Percentiles rank a stretch among this genome's conserved stretches.
Evolutionary conservation across 2,113 vertebrate genomes (phyloP).

Genomic region (Hemibagrus wyckioides): DNA sequence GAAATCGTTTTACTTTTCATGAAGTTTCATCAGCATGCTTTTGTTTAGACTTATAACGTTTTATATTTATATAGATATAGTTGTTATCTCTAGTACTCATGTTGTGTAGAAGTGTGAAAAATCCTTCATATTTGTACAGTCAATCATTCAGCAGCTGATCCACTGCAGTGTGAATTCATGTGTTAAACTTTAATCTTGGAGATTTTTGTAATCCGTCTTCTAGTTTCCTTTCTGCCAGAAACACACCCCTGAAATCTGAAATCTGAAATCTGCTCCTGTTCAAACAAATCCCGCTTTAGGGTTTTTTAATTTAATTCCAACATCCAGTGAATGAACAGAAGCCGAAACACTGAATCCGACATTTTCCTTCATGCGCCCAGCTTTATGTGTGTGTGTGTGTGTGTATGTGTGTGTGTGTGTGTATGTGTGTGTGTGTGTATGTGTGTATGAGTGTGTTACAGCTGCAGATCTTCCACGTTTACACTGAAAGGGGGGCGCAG

Average conservation of each 20-base stretch:
- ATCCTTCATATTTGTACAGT: too few species aligned
- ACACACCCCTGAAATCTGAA: neutral
- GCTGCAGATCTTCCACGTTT: conserved; percentile 47
- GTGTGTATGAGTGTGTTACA: neutral
- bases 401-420: neutral
- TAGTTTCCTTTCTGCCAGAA: neutral
- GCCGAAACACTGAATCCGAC: neutral
- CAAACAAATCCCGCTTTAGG: neutral
- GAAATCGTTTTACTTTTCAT: too few species aligned
- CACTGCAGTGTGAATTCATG: too few species aligned
- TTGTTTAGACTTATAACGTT: too few species aligned
- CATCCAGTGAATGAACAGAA: neutral
- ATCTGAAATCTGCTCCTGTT: neutral
- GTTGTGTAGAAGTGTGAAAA: neutral
- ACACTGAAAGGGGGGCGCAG: conserved; percentile 20
- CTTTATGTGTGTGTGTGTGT: neutral
- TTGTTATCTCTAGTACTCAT: neutral
- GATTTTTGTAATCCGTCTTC: neutral
- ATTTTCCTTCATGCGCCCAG: neutral
- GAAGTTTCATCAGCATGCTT: too few species aligned
- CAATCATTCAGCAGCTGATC: too few species aligned
- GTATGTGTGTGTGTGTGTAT: neutral
- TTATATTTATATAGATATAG: too few species aligned
- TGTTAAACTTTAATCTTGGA: neutral
- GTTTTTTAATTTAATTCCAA: neutral